A percentile compares a stretch with the other conserved stretches of the same genome.
Conservation (phyloP, 2,797 vertebrate species). For the Notolepis coatsorum region DNA sequence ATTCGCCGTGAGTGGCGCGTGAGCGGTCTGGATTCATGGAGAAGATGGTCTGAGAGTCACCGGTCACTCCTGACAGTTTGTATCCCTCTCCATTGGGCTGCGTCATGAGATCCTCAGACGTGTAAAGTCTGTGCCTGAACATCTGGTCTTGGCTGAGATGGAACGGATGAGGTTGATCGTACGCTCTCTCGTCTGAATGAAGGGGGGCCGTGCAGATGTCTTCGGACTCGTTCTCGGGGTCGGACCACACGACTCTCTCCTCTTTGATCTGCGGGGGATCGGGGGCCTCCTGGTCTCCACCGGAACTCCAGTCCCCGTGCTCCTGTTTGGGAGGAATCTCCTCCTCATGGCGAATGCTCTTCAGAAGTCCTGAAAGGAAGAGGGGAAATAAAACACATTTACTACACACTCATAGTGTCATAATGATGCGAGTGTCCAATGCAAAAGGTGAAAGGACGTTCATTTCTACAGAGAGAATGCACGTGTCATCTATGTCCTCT, state of each 20-base stretch:
- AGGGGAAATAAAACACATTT: background rate
- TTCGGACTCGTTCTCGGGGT: background rate
- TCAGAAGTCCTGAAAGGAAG: background rate
- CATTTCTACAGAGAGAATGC: background rate
- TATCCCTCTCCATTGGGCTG: background rate
- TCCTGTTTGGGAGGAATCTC: background rate
- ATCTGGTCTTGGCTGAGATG: background rate
- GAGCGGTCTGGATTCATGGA: background rate
- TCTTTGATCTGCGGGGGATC: slow-evolving; percentile 9
- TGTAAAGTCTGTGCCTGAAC: background rate
- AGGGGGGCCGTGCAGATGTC: background rate
- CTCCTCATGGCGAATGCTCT: background rate
- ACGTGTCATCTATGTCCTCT: background rate
- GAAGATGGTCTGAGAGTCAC: background rate
- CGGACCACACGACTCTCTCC: background rate
- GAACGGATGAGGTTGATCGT: background rate
- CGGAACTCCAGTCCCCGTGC: background rate
- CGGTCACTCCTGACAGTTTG: background rate
- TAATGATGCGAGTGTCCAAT: too few species aligned
- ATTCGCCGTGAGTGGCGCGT: background rate
- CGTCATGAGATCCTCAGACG: background rate
- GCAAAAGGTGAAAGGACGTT: background rate
- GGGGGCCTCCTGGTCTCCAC: background rate
- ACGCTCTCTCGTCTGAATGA: background rate
- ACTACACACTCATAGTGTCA: background rate